These are phyloP conservation scores for Philereme transversata DNA, from an alignment of 2,888 invertebrate species.

Conservation along the genomic window DNA sequence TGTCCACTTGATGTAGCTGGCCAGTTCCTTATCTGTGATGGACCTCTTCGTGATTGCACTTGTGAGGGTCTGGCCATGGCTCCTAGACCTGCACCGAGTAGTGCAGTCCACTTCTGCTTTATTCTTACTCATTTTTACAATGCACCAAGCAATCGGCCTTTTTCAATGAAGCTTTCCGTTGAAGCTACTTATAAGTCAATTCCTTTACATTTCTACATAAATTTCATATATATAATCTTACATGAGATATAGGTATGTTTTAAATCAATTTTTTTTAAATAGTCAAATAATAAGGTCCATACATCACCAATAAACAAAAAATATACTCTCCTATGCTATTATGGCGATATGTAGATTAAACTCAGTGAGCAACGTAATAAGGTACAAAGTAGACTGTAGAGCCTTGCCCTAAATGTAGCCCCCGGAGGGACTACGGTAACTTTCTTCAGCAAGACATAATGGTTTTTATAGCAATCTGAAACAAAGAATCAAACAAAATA, in stretches of 20 bases:
- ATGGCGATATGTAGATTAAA: slow-evolving; percentile 42
- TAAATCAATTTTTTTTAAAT: too few species aligned
- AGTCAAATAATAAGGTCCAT: too few species aligned
- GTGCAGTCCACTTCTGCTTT: slow-evolving; percentile 83
- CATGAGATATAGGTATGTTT: too few species aligned
- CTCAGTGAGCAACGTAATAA: slow-evolving; percentile 42
- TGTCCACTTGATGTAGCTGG: slow-evolving; percentile 82
- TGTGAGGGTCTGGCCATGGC: slow-evolving; percentile 84
- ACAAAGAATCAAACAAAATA: slow-evolving; percentile 43
- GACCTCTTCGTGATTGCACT: slow-evolving; percentile 87
- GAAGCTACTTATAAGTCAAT: too few species aligned
- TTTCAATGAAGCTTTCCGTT: too few species aligned
- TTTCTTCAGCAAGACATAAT: slow-evolving; percentile 67
- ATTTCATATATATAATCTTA: too few species aligned
- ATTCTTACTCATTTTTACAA: slow-evolving; percentile 68
- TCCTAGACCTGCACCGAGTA: slow-evolving; percentile 80
- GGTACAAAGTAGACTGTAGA: slow-evolving; percentile 48
- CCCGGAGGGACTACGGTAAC: slow-evolving; percentile 60
- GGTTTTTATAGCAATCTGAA: slow-evolving; percentile 61
- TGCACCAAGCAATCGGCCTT: background rate
- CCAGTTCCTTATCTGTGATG: slow-evolving; percentile 83
- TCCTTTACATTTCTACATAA: too few species aligned
- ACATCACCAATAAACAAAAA: background rate
- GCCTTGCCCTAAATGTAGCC: slow-evolving; percentile 55
- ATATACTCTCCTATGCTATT: slow-evolving; percentile 6